These are phyloP conservation scores for Garrulus glandarius DNA, from an alignment of 2,797 vertebrate species.

Conservation along the genomic window DNA sequence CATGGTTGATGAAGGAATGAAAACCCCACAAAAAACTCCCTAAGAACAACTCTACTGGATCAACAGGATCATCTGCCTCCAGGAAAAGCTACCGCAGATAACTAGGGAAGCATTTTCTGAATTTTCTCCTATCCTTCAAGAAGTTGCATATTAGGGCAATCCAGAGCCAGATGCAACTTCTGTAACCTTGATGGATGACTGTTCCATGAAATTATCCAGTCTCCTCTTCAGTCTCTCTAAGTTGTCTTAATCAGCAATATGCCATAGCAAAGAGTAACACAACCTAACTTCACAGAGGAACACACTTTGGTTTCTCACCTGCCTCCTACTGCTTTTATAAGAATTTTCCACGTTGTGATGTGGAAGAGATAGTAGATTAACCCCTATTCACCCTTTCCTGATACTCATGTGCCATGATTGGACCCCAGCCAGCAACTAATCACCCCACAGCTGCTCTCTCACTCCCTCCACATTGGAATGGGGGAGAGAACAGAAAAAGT, in stretches of 20 bases:
- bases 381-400: background rate
- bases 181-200: background rate
- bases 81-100: background rate
- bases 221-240: background rate
- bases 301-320: background rate
- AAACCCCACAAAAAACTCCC: accelerated
- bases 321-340: background rate
- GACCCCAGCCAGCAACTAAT: background rate
- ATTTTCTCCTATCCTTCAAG: background rate
- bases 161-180: background rate
- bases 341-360: background rate
- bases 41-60: background rate
- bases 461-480: background rate
- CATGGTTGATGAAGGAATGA: background rate
- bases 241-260: background rate
- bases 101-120: background rate
- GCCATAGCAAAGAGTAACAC: background rate
- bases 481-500: background rate
- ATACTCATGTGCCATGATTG: background rate
- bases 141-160: background rate
- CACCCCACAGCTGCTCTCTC: background rate
- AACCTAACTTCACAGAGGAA: background rate
- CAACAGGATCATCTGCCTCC: background rate
- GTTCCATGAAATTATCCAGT: background rate
- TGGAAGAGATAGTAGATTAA: background rate